Percentiles rank a stretch among this genome's conserved stretches.
Conservation (phyloP, 1,140 invertebrate species). For the Rhyzopertha dominica region DNA sequence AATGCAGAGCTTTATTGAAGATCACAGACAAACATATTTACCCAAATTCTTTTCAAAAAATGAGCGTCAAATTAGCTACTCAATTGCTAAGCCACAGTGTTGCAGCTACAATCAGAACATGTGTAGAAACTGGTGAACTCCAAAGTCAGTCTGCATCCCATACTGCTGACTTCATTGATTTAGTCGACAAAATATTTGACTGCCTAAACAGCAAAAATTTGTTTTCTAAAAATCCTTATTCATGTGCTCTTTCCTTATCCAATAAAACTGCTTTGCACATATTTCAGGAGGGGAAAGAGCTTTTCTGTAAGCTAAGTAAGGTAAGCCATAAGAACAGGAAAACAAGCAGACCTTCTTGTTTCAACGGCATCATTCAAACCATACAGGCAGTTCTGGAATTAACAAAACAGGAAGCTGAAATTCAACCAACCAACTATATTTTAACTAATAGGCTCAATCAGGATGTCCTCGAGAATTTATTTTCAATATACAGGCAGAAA, state of each 20-base stretch:
- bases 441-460: constrained; percentile 3
- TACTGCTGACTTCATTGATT: constrained; percentile 25
- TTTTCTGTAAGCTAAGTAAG: constrained; percentile 7
- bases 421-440: constrained; percentile 12
- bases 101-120: constrained; percentile 25
- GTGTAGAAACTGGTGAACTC: constrained; percentile 22
- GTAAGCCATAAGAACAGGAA: constrained; percentile 6
- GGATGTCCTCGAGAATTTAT: constrained; percentile 5
- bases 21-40: constrained; percentile 30
- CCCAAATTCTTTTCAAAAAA: constrained; percentile 35
- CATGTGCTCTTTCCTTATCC: constrained; percentile 6
- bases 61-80: constrained; percentile 31
- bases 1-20: constrained; percentile 22
- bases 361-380: constrained; percentile 19
- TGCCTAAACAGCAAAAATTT: constrained; percentile 21
- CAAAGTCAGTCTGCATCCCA: constrained; percentile 12
- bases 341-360: constrained; percentile 13
- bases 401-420: constrained; percentile 14
- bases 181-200: constrained; percentile 30
- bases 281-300: not conserved
- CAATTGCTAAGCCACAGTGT: constrained; percentile 33
- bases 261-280: not conserved
- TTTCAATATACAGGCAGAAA: not conserved
- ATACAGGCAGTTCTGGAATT: constrained; percentile 18
- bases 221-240: constrained; percentile 15